Conservation (phyloP, 2,113 vertebrate genomes). For the Eclectus roratus region DNA sequence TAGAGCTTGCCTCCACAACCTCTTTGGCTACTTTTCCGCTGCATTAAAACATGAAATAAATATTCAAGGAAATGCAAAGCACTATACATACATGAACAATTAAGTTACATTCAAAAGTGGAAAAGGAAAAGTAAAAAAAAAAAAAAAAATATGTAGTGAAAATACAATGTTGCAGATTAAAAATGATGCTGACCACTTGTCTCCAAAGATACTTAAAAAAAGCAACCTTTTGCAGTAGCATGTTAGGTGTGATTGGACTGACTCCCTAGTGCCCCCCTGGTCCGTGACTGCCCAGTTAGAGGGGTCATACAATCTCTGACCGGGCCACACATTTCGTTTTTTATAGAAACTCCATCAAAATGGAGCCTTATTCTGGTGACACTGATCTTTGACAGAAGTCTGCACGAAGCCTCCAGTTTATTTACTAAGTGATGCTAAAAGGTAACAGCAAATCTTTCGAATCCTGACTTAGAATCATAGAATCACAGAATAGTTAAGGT, state of each 20-base stretch:
- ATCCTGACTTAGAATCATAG: background rate
- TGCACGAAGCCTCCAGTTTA: background rate
- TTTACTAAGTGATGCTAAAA: background rate
- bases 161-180: background rate
- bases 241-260: too few relatives aligned
- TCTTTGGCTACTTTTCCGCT: constrained; percentile 98
- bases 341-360: background rate
- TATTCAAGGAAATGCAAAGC: background rate
- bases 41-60: constrained; percentile 31
- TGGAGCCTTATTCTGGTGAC: background rate
- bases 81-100: background rate
- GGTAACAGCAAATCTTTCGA: background rate
- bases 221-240: background rate
- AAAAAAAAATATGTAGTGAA: background rate
- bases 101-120: background rate
- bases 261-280: background rate
- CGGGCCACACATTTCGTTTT: fast-evolving
- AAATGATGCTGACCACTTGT: background rate
- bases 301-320: background rate
- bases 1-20: constrained; percentile 95
- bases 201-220: background rate
- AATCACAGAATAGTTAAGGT: too few relatives aligned
- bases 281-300: background rate
- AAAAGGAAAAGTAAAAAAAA: background rate
- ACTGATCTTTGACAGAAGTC: background rate